Base-by-base conservation (phyloP, 1,140 invertebrate species). In the Helicorthomorpha holstii region DNA sequence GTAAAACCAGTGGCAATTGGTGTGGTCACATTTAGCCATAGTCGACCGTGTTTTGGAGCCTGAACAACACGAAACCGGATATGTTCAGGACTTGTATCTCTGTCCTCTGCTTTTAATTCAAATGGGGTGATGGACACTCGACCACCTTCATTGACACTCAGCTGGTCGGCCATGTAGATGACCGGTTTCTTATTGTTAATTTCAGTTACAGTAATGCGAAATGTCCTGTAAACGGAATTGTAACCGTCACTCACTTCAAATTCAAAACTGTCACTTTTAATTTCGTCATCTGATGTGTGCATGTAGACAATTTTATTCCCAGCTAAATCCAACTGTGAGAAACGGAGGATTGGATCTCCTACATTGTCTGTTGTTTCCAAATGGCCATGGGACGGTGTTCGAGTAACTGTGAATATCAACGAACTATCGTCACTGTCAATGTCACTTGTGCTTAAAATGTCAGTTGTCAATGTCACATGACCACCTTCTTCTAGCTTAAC, bases 201-300 rank as follows among this genome's bases (percentile, higher is more conserved):
- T 55, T 65, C 64, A 29, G 57, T 67, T 14, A 71, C 56, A 0
- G 67, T 63, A 47, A 71, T 69, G 47, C 66, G 54, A 53, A 70
- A 70, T 10, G 66, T 68, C 14, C 65, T 52, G 25, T 55, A 59
- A 0, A 69, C 64, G 12, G 62, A 63, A 56, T 70, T 69, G 52
- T 57, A 63, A 3, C 66, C 66, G 56, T 69, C 68, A 0, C 63
- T 66, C 4, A 69, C 68, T 55, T 69, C 68, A 56, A 71, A 69
- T 54, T 69, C 65, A 56, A 71, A 70, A 44, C 61, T 62, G 55
- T 71, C 69, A 59, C 65, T 63, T 56, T 66, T 67, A 12, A 64
- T 60, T 59, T 70, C 68, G 56, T 66, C 64, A 12, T 62, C 55
- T 12, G 58, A 56, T 34, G 56, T 60, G 56, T 70, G 67, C 1